These are phyloP conservation scores for Tragelaphus oryx DNA, from an alignment of 2,797 vertebrate species.

Conservation along the genomic window DNA sequence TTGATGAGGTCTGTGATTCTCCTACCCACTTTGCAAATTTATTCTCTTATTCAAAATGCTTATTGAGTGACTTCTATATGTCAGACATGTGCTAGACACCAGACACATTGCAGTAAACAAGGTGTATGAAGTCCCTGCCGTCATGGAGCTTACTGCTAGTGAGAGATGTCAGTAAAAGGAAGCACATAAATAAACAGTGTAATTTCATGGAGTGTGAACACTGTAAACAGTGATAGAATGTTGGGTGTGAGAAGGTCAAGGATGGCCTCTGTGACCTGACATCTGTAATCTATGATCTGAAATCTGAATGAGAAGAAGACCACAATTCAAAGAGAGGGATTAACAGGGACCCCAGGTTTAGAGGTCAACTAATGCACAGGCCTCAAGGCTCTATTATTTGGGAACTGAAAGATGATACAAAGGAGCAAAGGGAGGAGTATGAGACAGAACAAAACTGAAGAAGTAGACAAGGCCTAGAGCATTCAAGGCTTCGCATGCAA, in stretches of 20 bases:
- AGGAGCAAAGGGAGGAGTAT: neutral
- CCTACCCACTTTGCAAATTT: neutral
- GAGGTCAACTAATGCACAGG: neutral
- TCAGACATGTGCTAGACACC: neutral
- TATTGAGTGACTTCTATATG: neutral
- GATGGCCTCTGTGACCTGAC: neutral
- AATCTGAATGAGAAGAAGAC: neutral
- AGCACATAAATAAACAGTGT: neutral
- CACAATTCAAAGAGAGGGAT: neutral
- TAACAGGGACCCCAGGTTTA: no score
- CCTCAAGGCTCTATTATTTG: neutral
- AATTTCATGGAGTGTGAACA: neutral
- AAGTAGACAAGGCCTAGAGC: neutral
- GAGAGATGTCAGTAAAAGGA: neutral
- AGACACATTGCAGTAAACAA: neutral
- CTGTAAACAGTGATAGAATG: neutral
- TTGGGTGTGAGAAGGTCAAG: neutral
- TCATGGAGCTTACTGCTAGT: neutral
- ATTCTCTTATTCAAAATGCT: neutral
- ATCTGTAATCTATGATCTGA: neutral
- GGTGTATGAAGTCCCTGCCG: neutral
- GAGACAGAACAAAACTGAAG: neutral
- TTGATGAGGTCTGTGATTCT: neutral
- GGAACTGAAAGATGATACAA: neutral
- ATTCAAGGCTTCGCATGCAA: neutral